Percentiles rank a stretch among this genome's conserved stretches.
These are phyloP conservation scores for Sicus ferrugineus DNA, from an alignment of 2,888 invertebrate genomes.

Conservation along the genomic window DNA sequence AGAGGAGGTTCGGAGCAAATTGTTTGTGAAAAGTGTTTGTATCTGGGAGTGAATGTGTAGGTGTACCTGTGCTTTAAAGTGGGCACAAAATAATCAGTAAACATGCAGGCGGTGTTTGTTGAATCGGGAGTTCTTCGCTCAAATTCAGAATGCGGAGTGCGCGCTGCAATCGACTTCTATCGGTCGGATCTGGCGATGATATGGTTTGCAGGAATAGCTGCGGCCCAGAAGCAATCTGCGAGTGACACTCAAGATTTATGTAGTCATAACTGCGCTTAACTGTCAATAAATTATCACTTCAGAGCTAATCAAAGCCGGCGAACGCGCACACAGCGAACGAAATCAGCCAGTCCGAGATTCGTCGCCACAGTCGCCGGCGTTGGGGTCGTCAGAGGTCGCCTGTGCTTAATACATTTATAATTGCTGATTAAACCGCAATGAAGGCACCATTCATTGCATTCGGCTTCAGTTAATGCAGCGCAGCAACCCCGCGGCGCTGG, in stretches of 20 bases:
- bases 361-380: background rate
- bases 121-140: background rate
- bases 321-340: background rate
- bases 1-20: slow-evolving; percentile 6
- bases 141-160: background rate
- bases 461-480: background rate
- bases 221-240: no score
- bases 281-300: slow-evolving; percentile 26
- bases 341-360: background rate
- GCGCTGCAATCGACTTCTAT: no score
- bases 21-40: no score
- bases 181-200: no score
- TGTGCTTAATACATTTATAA: slow-evolving; percentile 34
- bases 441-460: slow-evolving; percentile 22
- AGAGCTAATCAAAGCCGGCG: slow-evolving; percentile 14
- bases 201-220: no score
- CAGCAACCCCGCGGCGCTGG: background rate
- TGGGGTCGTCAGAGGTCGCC: slow-evolving; percentile 34
- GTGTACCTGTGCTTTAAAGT: background rate
- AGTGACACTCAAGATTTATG: no score
- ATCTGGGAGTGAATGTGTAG: background rate
- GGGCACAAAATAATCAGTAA: background rate
- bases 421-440: slow-evolving; percentile 32
- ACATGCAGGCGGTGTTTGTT: slow-evolving; percentile 1
- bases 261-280: slow-evolving; percentile 19